Percentiles rank a stretch among this genome's conserved stretches.
Evolutionary conservation across 2,797 vertebrate species (phyloP).

Genomic region (Chloroceryle amazona): DNA sequence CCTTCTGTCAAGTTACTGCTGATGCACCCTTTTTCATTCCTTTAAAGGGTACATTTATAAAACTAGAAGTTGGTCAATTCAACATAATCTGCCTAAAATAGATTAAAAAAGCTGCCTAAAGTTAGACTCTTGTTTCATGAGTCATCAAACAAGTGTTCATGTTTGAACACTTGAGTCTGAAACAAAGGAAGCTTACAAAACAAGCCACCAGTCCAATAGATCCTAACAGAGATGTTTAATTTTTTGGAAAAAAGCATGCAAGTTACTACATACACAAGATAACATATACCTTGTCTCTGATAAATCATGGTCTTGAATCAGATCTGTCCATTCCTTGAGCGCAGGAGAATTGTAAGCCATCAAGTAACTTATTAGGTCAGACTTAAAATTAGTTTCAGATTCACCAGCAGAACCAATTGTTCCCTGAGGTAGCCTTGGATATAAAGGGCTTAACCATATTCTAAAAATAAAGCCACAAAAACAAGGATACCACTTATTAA

Average conservation of each 20-base stretch:
- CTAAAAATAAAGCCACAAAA: conserved; percentile 73
- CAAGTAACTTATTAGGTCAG: conserved; percentile 92
- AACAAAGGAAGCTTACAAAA: background rate
- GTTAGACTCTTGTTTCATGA: background rate
- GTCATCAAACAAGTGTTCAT: background rate
- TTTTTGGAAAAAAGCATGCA: background rate
- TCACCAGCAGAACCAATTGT: conserved; percentile 85
- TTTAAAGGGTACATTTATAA: background rate
- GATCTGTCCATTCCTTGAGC: conserved; percentile 91
- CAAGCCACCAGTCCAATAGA: background rate
- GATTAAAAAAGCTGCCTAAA: background rate
- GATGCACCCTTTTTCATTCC: background rate
- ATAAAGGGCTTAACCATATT: conserved; percentile 96
- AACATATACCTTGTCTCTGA: conserved; percentile 88
- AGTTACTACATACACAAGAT: background rate
- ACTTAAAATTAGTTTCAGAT: conserved; percentile 92
- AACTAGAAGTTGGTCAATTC: background rate
- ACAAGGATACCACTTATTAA: background rate
- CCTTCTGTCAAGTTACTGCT: background rate
- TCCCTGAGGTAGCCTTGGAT: conserved; percentile 86
- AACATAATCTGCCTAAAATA: background rate
- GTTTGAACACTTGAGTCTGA: background rate
- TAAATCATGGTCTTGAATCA: conserved; percentile 91
- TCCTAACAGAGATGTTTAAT: background rate
- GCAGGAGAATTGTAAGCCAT: conserved; percentile 85